Percentiles rank a stretch among this genome's conserved stretches.
These are phyloP conservation scores for Hypercompe scribonia DNA, from an alignment of 2,888 invertebrate species.

Conservation along the genomic window DNA sequence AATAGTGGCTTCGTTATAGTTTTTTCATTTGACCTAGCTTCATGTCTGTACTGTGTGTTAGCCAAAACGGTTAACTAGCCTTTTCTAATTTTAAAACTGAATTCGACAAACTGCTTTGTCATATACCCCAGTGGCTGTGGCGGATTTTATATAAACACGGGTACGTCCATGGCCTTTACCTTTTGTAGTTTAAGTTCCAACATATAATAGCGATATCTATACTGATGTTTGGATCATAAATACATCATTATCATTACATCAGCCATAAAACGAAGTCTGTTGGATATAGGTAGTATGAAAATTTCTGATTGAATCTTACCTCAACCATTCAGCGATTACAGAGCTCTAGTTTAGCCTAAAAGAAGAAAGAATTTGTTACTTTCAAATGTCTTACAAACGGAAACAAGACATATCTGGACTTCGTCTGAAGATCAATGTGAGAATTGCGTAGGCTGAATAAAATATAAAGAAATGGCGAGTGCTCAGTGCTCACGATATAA, in stretches of 20 bases:
- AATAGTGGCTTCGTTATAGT: neutral
- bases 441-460: conserved; percentile 75
- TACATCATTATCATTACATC: neutral
- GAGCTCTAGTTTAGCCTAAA: too few relatives aligned
- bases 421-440: conserved; percentile 71
- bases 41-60: too few relatives aligned
- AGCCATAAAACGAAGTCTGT: neutral
- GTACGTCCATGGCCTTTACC: too few relatives aligned
- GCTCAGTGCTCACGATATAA: conserved; percentile 72
- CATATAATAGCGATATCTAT: too few relatives aligned
- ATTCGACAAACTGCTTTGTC: too few relatives aligned
- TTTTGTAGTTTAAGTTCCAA: too few relatives aligned
- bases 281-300: neutral
- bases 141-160: too few relatives aligned
- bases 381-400: neutral
- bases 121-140: too few relatives aligned
- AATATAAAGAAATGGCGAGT: conserved; percentile 73
- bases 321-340: too few relatives aligned
- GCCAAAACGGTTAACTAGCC: too few relatives aligned
- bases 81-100: too few relatives aligned
- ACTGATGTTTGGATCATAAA: neutral
- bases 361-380: neutral
- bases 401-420: conserved; percentile 15
- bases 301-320: neutral
- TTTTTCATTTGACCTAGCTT: neutral